phyloP scores from a whole-genome alignment of 1,140 invertebrate genomes.

The Pachypsylla venusta region DNA sequence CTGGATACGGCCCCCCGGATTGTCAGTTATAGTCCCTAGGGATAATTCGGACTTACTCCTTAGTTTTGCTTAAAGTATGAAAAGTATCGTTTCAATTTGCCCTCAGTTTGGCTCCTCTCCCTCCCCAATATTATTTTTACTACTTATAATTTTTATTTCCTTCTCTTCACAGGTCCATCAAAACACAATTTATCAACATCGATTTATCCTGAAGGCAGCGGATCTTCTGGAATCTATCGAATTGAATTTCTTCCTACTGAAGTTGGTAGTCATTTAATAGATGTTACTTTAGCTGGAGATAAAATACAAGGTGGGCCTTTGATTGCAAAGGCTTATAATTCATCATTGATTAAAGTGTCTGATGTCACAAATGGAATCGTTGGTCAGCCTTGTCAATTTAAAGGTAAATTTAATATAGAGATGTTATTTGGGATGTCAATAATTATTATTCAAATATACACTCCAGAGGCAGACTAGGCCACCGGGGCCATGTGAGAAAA shows the following conservation, averaged over 20 bases:
- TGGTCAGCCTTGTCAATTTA: slow-evolving; percentile 82
- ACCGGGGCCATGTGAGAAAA: no score
- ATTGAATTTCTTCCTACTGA: slow-evolving; percentile 83
- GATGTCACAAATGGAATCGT: slow-evolving; percentile 74
- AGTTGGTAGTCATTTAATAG: slow-evolving; percentile 79
- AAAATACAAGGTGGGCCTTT: slow-evolving; percentile 72
- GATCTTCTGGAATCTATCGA: slow-evolving; percentile 58
- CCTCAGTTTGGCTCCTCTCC: no score
- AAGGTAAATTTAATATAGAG: slow-evolving; percentile 42
- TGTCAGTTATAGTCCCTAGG: no score
- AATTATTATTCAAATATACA: no score
- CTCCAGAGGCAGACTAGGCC: no score
- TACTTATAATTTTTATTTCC: background rate
- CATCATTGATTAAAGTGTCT: slow-evolving; percentile 76
- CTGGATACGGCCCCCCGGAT: no score
- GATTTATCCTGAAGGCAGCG: slow-evolving; percentile 53
- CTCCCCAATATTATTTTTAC: background rate
- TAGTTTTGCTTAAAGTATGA: no score
- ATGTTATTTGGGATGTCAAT: no score
- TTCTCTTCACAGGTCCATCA: slow-evolving; percentile 39
- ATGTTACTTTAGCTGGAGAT: slow-evolving; percentile 69
- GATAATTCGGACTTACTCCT: no score
- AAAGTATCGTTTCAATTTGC: no score
- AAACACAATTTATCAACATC: slow-evolving; percentile 49
- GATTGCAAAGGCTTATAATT: slow-evolving; percentile 84